phyloP scores from a whole-genome alignment of 2,113 vertebrate species.

The Oreochromis spilurus region DNA sequence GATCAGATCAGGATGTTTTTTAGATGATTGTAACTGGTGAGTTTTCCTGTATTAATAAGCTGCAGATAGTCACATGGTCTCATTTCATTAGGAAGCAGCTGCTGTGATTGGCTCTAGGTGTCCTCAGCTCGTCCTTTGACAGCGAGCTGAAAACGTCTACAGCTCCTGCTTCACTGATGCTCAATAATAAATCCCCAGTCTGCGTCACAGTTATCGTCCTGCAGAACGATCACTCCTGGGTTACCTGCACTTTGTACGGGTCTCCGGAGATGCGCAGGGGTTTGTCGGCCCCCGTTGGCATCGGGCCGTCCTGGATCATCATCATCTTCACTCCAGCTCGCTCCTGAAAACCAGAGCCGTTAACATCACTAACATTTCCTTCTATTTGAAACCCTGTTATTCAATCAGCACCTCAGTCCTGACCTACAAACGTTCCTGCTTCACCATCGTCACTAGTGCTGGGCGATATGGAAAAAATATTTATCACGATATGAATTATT shows the following conservation, averaged over 20 bases:
- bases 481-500: too few species aligned
- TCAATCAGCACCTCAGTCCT: background rate
- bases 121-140: background rate
- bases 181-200: background rate
- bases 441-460: background rate
- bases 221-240: too few species aligned
- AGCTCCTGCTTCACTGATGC: fast-evolving
- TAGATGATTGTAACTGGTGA: background rate
- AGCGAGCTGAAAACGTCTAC: background rate
- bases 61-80: background rate
- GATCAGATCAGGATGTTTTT: background rate
- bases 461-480: too few species aligned
- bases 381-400: background rate
- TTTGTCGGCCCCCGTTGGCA: conserved; percentile 92
- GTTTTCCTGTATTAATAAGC: background rate
- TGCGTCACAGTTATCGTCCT: background rate
- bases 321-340: conserved; percentile 95
- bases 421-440: background rate
- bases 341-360: conserved; percentile 71
- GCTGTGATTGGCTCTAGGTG: background rate
- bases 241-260: conserved; percentile 74
- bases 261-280: conserved; percentile 93
- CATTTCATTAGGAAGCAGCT: background rate
- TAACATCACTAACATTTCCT: background rate
- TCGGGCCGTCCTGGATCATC: conserved; percentile 92